Conservation (phyloP, 2,113 vertebrate species). For the Amblyornis subalaris region DNA sequence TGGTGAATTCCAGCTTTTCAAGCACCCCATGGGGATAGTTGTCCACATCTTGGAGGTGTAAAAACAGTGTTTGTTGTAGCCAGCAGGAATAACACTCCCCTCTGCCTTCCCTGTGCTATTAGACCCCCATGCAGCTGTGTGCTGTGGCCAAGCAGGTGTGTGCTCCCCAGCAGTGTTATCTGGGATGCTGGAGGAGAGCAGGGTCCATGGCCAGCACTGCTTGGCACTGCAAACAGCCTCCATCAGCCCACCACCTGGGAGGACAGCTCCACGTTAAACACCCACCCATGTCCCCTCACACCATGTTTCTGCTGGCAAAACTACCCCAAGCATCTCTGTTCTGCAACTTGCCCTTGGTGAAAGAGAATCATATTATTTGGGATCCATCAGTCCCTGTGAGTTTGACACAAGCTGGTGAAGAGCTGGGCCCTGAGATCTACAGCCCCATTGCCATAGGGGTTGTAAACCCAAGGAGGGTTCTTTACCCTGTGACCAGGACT, state of each 20-base stretch:
- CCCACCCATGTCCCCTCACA: rapidly evolving
- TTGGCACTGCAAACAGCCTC: background rate
- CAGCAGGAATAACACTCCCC: background rate
- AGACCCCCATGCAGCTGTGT: background rate
- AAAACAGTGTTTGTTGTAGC: background rate
- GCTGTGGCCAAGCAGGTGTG: background rate
- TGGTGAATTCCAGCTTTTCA: background rate
- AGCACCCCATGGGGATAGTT: background rate
- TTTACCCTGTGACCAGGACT: background rate
- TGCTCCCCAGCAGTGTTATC: background rate
- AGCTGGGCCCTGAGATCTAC: background rate
- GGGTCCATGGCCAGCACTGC: background rate
- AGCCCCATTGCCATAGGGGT: background rate
- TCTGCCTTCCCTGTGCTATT: background rate
- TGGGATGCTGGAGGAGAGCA: background rate
- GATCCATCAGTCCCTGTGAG: background rate
- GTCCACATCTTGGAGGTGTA: background rate
- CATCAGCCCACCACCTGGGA: background rate
- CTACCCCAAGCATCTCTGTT: background rate
- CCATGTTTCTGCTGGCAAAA: background rate
- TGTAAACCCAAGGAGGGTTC: background rate
- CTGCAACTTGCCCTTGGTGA: background rate
- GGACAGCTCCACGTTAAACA: background rate
- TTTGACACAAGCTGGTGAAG: background rate
- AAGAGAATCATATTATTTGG: background rate